phyloP scores from a whole-genome alignment of 1,140 invertebrate species.

The Heterodera schachtii region DNA sequence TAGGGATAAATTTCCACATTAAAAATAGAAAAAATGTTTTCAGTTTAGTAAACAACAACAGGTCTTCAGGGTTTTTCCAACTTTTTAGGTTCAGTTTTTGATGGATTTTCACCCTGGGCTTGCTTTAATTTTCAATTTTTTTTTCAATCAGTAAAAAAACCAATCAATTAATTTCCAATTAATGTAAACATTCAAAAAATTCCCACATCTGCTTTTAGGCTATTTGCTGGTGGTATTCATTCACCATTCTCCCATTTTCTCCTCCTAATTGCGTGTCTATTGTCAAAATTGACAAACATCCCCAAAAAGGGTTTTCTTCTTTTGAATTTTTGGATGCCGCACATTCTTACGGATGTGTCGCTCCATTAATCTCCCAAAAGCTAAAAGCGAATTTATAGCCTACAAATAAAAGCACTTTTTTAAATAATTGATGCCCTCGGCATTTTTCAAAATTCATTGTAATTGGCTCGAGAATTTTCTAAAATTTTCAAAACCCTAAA shows the following conservation, averaged over 20 bases:
- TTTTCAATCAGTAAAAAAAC: no score
- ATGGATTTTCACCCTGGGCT: no score
- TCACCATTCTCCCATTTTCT: not conserved
- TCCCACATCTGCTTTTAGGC: not conserved
- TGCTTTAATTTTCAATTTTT: no score
- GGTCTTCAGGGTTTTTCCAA: no score
- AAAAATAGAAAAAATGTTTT: no score
- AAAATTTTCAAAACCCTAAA: no score
- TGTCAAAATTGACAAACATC: not conserved
- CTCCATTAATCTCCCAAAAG: conserved; percentile 15
- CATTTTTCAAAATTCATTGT: not conserved
- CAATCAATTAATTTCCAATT: not conserved
- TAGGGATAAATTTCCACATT: no score
- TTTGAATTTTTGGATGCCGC: not conserved
- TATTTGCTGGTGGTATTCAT: not conserved
- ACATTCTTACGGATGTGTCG: not conserved
- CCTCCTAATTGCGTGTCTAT: not conserved
- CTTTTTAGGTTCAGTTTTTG: no score
- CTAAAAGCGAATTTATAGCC: not conserved
- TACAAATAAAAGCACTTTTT: no score
- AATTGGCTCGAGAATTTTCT: no score
- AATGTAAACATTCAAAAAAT: not conserved
- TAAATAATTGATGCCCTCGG: no score
- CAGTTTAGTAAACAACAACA: not conserved
- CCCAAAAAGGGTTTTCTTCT: not conserved